Percentiles rank a stretch among this genome's conserved stretches.
Conservation (phyloP, 2,888 invertebrate species). For the Zonitis immaculata region DNA sequence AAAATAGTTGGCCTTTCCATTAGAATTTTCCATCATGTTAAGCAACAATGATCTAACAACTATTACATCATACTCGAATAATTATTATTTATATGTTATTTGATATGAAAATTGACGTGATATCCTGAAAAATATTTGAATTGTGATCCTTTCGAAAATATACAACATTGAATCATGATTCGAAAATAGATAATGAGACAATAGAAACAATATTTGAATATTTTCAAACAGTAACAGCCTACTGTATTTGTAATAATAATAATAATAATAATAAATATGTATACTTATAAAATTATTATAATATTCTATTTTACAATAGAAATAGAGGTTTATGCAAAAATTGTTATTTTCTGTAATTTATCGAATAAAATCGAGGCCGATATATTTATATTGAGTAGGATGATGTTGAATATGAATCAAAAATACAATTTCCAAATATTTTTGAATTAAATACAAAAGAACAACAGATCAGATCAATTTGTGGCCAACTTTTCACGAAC, state of each 20-base stretch:
- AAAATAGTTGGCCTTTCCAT: not conserved
- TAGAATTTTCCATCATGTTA: not conserved
- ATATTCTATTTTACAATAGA: not conserved
- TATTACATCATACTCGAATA: not conserved
- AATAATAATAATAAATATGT: not conserved
- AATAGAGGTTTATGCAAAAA: not conserved
- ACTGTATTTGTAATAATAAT: not conserved
- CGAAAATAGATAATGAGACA: not conserved
- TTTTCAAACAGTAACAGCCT: not conserved
- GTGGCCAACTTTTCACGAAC: too few species aligned
- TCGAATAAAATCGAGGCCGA: not conserved
- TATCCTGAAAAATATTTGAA: not conserved
- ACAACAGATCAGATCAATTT: not conserved
- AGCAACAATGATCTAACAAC: not conserved
- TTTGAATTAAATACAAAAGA: not conserved
- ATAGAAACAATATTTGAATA: not conserved
- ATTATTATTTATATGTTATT: not conserved
- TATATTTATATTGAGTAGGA: not conserved
- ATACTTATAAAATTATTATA: too few species aligned
- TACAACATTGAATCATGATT: not conserved
- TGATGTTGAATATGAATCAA: not conserved
- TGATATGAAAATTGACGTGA: not conserved
- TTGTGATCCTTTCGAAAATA: not conserved
- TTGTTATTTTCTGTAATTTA: not conserved
- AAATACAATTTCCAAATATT: not conserved